Conservation (phyloP, 2,113 vertebrate species). For the Dromaius novaehollandiae region DNA sequence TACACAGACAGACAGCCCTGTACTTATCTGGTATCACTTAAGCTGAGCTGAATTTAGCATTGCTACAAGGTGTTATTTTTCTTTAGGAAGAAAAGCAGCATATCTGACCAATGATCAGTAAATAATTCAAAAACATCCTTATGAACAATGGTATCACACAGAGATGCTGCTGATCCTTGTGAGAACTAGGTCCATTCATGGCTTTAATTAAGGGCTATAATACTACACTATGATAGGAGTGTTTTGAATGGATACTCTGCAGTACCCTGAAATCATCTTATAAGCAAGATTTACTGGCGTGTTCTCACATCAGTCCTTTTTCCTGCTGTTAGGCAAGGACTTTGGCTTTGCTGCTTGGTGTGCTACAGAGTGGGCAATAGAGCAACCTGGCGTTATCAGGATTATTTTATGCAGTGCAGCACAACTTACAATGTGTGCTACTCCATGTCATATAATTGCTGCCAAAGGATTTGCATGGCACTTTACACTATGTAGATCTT, state of each 20-base stretch:
- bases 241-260: background rate
- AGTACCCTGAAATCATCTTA: background rate
- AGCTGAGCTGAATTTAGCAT: slow-evolving; percentile 35
- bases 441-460: background rate
- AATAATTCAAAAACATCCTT: slow-evolving; percentile 55
- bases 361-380: background rate
- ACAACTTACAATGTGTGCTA: background rate
- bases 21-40: background rate
- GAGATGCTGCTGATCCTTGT: background rate
- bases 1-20: background rate
- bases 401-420: background rate
- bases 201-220: background rate
- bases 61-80: background rate
- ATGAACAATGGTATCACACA: background rate
- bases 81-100: slow-evolving; percentile 23
- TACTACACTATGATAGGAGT: background rate
- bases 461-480: background rate
- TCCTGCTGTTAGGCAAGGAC: background rate
- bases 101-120: background rate
- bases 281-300: background rate
- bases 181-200: background rate
- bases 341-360: background rate
- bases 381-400: background rate
- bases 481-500: background rate
- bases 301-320: background rate